Evolutionary conservation across 2,888 invertebrate genomes (phyloP), one percentile per base, ranked within the genome.

Genomic region (Coelinius sp.): DNA sequence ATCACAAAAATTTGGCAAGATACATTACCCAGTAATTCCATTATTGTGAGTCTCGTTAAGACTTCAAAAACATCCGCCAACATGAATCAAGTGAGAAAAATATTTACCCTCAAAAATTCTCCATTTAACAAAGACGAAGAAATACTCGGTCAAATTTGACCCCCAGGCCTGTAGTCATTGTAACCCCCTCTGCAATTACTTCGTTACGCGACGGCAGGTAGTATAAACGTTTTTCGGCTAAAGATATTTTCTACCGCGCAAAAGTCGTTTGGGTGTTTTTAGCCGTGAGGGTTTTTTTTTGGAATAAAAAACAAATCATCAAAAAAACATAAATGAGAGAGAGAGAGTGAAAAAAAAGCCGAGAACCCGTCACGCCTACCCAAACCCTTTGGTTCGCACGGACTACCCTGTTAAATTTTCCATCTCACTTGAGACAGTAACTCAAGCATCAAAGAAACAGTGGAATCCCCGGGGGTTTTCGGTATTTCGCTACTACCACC

Each of bases 121-220:
- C 5, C n/a, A 12, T n/a, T n/a, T n/a, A n/a, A n/a, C n/a, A n/a
- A n/a, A n/a, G 24, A 24, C 10, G 7, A 25, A 41, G 38, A 63
- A 63, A 49, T 49, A 49, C 8, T 10, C 31, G 35, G 53, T 49
- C 38, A 52, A 66, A 66, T 25, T 22, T 66, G 22, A 31, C 25
- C 59, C 66, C 22, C 14, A 59, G 65, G 59, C 46, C 27, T 20
- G 17, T 10, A 1, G 17, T 14, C 22, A 27, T 59, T 27, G 31
- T 59, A 71, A 66, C 41, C 59, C 24, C 66, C 56, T 66, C 17
- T 59, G 12, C 70, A 71, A 71, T 71, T 71, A 71, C 65, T 71
- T 44, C 56, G 70, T 71, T 71, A 71, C 70, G 70, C 70, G 70
- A 71, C 70, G 66, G 65, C 70, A 71, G 70, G 70, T 71, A 71